Evolutionary conservation across 35 echinoderm and acorn worm species (phyloP), one percentile per base, ranked within the genome.

Genomic region (Ptychodera flava): DNA sequence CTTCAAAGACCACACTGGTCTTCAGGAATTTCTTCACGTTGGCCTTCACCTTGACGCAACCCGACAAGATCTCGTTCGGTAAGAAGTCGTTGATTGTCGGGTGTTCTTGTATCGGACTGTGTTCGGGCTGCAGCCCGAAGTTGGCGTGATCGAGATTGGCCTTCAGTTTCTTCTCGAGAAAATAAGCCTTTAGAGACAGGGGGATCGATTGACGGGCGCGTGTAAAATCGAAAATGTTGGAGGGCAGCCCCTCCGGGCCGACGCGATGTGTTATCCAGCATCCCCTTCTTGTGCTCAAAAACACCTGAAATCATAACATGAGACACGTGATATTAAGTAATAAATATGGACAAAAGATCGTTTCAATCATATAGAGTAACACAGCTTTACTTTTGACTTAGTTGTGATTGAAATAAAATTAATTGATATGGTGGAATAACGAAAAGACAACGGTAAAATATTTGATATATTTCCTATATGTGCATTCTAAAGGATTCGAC

Each of bases 11-110:
- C 0, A 97, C 92, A 28, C 83, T 37, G 0, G 89, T 93, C 87
- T 82, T 77, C 1, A 79, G 90, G 83, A 97, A 93, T 14, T 81
- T 78, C 38, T 86, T 89, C 10, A 97, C 81, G 84, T 97, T 88
- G 15, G 89, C 80, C 79, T 93, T 97, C 53, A 97, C 32, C 27
- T 77, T 89, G 1, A 97, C 85, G n/a, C 78, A 75, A 31, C 95
- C 95, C 75, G 82, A 90, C 1, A 87, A 35, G 35, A 97, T 93
- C 1, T 87, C 86, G 80, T 93, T 93, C 16, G 91, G 85, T 1
- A 97, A 81, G 33, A 88, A 85, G 38, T 97, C 94, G 33, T 92
- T 93, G 22, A 97, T 91, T 29, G 91, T 88, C 0, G 89, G 91
- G 36, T 97, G 94, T 0, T 86, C 86, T 1, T 35, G 29, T 0